Conservation (phyloP, 2,797 vertebrate species). For the Huso huso region DNA sequence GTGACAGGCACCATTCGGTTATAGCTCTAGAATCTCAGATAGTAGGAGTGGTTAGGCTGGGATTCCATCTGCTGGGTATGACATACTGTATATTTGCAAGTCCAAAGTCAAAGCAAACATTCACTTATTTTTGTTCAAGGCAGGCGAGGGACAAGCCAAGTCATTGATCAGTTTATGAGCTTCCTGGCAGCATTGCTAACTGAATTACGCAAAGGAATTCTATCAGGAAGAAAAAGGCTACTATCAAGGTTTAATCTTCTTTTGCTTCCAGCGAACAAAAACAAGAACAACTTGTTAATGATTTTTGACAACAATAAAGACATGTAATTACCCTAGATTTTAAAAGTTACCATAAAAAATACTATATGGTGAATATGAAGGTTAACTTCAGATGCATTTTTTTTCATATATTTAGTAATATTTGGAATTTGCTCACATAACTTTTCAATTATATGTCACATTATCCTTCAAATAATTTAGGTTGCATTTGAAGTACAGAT, state of each 20-base stretch:
- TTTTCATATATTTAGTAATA: too few relatives aligned
- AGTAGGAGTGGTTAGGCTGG: neutral
- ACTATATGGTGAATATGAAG: too few relatives aligned
- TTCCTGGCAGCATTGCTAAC: neutral
- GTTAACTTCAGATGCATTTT: too few relatives aligned
- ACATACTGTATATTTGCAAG: neutral
- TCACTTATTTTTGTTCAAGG: neutral
- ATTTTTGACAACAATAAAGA: neutral
- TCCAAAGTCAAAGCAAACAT: slow-evolving; percentile 1
- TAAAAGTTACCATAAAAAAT: slow-evolving; percentile 16
- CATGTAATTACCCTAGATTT: slow-evolving; percentile 16
- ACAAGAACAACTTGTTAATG: too few relatives aligned
- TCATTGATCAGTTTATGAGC: slow-evolving; percentile 7
- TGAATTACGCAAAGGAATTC: slow-evolving; percentile 15
- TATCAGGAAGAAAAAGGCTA: slow-evolving; percentile 14
- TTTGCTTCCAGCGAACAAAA: too few relatives aligned
- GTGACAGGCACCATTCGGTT: neutral
- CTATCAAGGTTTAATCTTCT: neutral
- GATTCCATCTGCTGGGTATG: slow-evolving; percentile 3
- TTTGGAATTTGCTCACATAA: too few relatives aligned
- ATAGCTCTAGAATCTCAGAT: neutral
- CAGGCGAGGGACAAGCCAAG: neutral
- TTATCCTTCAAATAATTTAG: too few relatives aligned
- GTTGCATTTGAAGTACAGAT: too few relatives aligned
- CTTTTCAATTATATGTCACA: too few relatives aligned